Evolutionary conservation across 2,113 vertebrate species (phyloP), one percentile per base, ranked within the genome.

Genomic region (Erythrocebus patas): DNA sequence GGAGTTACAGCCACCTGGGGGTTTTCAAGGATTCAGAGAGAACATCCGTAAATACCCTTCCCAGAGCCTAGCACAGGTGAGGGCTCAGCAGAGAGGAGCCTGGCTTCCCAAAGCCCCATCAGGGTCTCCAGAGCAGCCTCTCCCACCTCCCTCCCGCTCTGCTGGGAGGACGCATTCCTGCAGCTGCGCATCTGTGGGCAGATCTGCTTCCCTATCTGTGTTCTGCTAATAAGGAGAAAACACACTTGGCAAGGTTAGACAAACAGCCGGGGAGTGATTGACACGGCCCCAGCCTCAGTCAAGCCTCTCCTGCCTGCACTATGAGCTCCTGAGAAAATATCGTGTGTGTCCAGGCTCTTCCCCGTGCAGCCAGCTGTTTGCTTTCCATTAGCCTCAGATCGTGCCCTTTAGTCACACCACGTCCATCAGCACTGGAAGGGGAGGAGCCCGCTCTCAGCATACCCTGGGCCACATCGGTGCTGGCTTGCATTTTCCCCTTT

Each of bases 381-480:
- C 98, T 98, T 99, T 99, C 98, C 98, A 99, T 99, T 99, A 99
- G 98, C 98, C 95, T 99, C 98, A 98, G 97, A 98, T 99, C 99
- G 98, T 99, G 98, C 98, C 98, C 98, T 98, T 98, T 98, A 98
- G 99, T 99, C 98, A 98, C 98, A 98, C 98, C 97, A 89, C 55
- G 93, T 98, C 98, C 97, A 97, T 98, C 98, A 98, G 98, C 98
- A 50, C 97, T 92, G 50, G 2, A 45, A 93, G 83, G 59, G 93
- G 95, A 98, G 97, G 98, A 98, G 96, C 91, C 55, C 96, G 97
- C 95, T 98, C 93, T 93, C 92, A 84, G 86, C 95, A 97, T 66
- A 48, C 90, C 45, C 35, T 10, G 11, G 17, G 38, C 1, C 2
- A 32, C 61, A 64, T 32, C 2, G 12, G 81, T 97, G 78, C 97